These are phyloP conservation scores for Hyposoter didymator DNA, from an alignment of 2,888 invertebrate genomes.

Conservation along the genomic window DNA sequence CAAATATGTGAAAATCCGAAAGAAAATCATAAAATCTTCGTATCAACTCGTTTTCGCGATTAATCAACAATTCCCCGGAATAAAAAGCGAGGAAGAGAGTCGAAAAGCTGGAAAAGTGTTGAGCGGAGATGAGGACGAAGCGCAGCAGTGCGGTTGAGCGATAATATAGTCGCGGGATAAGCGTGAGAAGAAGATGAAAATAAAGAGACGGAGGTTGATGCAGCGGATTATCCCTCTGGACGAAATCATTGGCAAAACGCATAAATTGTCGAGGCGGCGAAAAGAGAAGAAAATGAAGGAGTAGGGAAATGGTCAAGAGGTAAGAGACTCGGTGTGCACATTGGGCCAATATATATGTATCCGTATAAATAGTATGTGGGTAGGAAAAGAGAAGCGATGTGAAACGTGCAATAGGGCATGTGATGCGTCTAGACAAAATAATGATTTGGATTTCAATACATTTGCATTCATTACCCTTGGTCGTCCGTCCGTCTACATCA, in stretches of 20 bases:
- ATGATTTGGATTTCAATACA: constrained; percentile 83
- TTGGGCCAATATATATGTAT: constrained; percentile 8
- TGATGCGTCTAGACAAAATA: constrained; percentile 83
- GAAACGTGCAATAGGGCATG: constrained; percentile 78
- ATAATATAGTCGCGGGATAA: background rate
- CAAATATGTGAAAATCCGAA: too few species aligned
- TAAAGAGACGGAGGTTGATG: constrained; percentile 11
- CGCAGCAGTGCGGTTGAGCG: constrained; percentile 8
- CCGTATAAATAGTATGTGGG: constrained; percentile 1
- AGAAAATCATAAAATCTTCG: too few species aligned
- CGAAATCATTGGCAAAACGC: constrained; percentile 29
- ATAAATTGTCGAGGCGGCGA: constrained; percentile 15
- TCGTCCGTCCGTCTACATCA: constrained; percentile 53
- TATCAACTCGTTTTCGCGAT: too few species aligned
- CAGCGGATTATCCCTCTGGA: constrained; percentile 7
- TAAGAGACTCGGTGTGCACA: background rate
- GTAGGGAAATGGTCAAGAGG: constrained; percentile 13
- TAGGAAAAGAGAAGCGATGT: constrained; percentile 45
- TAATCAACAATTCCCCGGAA: too few species aligned
- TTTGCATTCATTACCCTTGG: constrained; percentile 80
- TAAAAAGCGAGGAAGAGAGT: background rate
- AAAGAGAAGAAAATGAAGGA: constrained; percentile 14
- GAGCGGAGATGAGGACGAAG: constrained; percentile 28
- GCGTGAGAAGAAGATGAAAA: background rate
- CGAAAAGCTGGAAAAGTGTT: background rate